Conservation (phyloP, 2,797 vertebrate genomes). For the Masticophis lateralis region DNA sequence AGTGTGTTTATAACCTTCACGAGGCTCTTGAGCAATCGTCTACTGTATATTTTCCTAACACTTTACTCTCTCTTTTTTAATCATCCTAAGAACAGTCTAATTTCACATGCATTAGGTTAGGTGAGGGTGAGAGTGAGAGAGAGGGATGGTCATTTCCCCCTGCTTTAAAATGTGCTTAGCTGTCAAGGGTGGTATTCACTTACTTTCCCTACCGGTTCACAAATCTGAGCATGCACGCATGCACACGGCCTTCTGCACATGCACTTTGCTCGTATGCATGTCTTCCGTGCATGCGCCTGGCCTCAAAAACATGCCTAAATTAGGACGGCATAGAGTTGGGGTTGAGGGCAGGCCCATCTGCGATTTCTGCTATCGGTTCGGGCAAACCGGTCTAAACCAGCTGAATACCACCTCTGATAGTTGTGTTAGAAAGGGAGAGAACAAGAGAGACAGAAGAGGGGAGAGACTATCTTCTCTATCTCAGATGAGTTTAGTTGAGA, state of each 20-base stretch:
- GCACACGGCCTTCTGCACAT: too few species aligned
- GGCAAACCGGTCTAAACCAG: too few species aligned
- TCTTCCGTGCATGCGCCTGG: too few species aligned
- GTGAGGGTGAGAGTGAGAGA: too few species aligned
- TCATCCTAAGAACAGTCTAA: not conserved
- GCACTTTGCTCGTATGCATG: too few species aligned
- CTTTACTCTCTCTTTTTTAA: not conserved
- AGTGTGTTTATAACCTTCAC: constrained; percentile 35
- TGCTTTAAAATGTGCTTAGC: not conserved
- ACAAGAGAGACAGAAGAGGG: not conserved
- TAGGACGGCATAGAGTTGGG: too few species aligned
- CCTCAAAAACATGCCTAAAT: too few species aligned
- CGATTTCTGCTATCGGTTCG: too few species aligned
- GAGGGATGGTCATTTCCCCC: not conserved
- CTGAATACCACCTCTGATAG: not conserved
- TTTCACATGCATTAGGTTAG: not conserved
- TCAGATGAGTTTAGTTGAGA: not conserved
- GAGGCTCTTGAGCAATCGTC: constrained; percentile 6
- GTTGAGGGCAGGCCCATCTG: too few species aligned
- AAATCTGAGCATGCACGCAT: too few species aligned
- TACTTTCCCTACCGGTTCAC: too few species aligned
- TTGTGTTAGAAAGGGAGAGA: not conserved
- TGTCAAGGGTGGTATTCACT: too few species aligned
- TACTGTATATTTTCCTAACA: constrained; percentile 12
- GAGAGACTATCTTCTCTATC: not conserved